Evolutionary conservation across 2,113 vertebrate genomes (phyloP).

Genomic region (Triplophysa tibetana): DNA sequence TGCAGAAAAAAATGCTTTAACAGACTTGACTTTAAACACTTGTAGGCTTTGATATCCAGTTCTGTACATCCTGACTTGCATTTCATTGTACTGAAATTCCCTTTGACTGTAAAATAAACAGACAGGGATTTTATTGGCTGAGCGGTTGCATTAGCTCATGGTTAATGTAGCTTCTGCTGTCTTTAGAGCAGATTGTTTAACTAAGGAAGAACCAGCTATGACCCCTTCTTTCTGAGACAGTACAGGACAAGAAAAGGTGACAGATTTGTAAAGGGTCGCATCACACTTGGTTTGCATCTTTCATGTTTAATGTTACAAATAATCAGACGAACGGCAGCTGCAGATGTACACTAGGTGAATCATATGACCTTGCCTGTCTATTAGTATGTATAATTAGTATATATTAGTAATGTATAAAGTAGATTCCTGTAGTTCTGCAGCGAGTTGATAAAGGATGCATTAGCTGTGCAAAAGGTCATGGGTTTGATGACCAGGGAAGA

Average conservation of each 20-base stretch:
- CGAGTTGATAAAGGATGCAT: too few species aligned
- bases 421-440: too few species aligned
- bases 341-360: too few species aligned
- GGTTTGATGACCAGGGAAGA: too few species aligned
- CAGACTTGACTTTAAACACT: background rate
- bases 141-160: background rate
- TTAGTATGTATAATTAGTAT: too few species aligned
- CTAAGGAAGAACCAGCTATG: too few species aligned
- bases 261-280: background rate
- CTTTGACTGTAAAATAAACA: constrained; percentile 6
- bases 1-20: background rate
- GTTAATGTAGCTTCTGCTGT: background rate
- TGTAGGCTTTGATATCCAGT: background rate
- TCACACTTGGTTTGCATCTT: background rate
- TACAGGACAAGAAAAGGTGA: background rate
- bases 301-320: background rate
- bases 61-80: background rate
- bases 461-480: too few species aligned
- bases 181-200: background rate
- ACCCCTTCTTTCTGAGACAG: background rate
- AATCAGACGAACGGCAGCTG: too few species aligned
- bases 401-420: too few species aligned
- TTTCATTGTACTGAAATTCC: background rate
- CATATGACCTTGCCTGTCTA: too few species aligned
- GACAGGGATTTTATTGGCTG: background rate